Evolutionary conservation across 2,113 vertebrate genomes (phyloP), one percentile per base, ranked within the genome.

Genomic region (Pteruthius melanotis): DNA sequence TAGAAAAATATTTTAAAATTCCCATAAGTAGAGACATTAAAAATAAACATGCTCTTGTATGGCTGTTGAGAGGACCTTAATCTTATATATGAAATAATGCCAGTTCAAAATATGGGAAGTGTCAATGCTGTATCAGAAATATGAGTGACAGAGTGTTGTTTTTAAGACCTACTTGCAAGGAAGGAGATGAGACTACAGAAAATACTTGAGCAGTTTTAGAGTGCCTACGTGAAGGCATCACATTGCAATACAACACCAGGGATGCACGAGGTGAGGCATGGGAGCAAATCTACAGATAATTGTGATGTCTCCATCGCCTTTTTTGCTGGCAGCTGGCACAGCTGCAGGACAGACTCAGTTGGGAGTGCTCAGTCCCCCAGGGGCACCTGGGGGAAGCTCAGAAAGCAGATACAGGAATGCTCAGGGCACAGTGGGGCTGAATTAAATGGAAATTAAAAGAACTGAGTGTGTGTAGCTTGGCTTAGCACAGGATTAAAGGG

Each of bases 261-360:
- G 28, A 49, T 45, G 20, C 35, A 52, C 0, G 0, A 77, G 59
- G 31, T 37, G 3, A 50, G 37, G 26, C 23, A 23, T 2, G 18
- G 54, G 16, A 66, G 56, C 6, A 84, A n/a, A 65, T 20, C 18
- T 37, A 33, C 23, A 26, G 59, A 12, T 52, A 9, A 22, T 15
- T 39, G 17, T 31, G 59, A 27, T 24, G 49, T 18, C 21, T 64
- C 27, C 77, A 2, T 22, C 33, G 33, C 8, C 30, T 50, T 53
- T 70, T 42, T 10, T 6, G 1, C 39, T 72, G 54, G 11, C 79
- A 90, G 42, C 40, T 70, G 82, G 39, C 61, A 50, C 1, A 3
- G 28, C 66, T 76, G 57, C 57, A n/a, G 59, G 59, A 65, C 6
- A 2, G 16, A 53, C 15, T 69, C 35, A 35, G 18, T 2, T 50